Evolutionary conservation across 2,113 vertebrate species (phyloP).

Genomic region (Percopsis transmontana): DNA sequence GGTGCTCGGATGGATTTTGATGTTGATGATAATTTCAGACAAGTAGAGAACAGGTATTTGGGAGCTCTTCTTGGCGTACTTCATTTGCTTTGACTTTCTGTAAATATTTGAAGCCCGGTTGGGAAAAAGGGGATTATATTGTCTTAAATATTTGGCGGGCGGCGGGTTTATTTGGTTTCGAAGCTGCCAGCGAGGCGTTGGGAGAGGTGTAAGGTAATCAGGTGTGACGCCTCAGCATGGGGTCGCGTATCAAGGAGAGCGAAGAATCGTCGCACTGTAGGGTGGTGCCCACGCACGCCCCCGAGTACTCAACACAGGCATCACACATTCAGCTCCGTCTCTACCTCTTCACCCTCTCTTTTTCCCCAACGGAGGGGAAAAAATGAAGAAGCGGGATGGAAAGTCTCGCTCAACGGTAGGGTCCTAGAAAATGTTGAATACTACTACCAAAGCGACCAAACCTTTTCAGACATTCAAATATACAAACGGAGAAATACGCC

Average conservation of each 20-base stretch:
- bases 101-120: background rate
- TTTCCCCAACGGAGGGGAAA: too few relatives aligned
- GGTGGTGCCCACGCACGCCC: background rate
- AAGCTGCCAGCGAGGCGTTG: background rate
- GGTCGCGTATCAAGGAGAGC: constrained; percentile 32
- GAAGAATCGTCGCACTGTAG: constrained; percentile 17
- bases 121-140: constrained; percentile 1
- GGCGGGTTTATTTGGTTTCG: background rate
- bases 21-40: constrained; percentile 24
- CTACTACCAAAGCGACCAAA: background rate
- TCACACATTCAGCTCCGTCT: background rate
- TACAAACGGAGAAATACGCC: constrained; percentile 45
- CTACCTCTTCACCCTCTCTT: background rate
- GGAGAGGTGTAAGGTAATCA: constrained; percentile 30
- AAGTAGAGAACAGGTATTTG: constrained; percentile 3
- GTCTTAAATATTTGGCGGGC: background rate
- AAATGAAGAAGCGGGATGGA: too few relatives aligned
- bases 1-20: constrained; percentile 2
- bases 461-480: constrained; percentile 67
- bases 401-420: background rate
- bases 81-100: background rate
- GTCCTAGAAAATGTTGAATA: background rate
- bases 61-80: constrained; percentile 8
- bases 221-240: constrained; percentile 32
- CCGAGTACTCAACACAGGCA: background rate